Evolutionary conservation across 2,113 vertebrate species (phyloP).

Genomic region (Meleagris gallopavo): DNA sequence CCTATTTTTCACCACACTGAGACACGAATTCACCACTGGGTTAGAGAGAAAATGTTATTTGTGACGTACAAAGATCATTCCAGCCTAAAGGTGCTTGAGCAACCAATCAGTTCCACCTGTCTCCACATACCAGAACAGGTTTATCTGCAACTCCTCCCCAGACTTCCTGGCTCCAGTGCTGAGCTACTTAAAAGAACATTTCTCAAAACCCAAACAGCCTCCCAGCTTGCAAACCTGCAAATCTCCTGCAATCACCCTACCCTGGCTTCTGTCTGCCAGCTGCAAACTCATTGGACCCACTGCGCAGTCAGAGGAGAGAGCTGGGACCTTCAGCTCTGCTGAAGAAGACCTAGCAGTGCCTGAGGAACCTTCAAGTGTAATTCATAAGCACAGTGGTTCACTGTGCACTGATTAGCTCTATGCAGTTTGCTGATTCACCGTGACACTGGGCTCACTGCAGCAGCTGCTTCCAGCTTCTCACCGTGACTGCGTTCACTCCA

Average conservation of each 20-base stretch:
- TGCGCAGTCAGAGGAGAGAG: background rate
- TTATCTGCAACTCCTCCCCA: background rate
- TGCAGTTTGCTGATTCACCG: background rate
- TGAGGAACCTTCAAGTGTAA: fast-evolving
- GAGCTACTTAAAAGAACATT: background rate
- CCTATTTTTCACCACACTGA: background rate
- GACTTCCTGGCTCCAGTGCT: background rate
- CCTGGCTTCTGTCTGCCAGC: background rate
- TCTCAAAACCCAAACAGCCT: background rate
- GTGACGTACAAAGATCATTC: background rate
- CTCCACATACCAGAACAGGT: background rate
- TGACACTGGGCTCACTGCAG: background rate
- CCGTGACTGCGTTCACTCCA: background rate
- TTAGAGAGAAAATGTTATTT: background rate
- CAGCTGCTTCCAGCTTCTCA: background rate
- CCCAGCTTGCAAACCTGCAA: background rate
- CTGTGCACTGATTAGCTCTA: background rate
- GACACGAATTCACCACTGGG: background rate
- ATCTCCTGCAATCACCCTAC: too few species aligned
- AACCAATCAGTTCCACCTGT: constrained; percentile 3
- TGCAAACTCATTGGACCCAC: background rate
- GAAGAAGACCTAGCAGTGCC: background rate
- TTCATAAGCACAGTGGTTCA: background rate
- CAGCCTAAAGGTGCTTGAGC: constrained; percentile 15
- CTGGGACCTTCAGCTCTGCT: background rate